Evolutionary conservation across 2,113 vertebrate species (phyloP), one percentile per base, ranked within the genome.

Genomic region (Irena cyanogastra): DNA sequence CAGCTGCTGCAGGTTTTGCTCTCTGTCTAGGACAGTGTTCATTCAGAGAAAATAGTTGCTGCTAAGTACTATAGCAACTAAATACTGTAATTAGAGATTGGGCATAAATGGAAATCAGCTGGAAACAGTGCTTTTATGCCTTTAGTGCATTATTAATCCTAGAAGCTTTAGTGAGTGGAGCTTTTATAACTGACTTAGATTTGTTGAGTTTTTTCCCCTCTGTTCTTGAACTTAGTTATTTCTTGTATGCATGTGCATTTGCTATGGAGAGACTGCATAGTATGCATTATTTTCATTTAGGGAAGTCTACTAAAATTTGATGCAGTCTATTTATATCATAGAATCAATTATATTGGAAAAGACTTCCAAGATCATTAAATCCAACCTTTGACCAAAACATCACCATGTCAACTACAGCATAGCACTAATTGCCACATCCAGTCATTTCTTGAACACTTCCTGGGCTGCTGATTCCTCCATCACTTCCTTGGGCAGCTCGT

Each of bases 31-130:
- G 63, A 91, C 37, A 68, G 54, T 81, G 83, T 84, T 91, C 90
- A 93, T 92, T 96, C 95, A 77, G 89, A 89, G 91, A 95, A 93
- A 97, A 96, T 94, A 90, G 94, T 87, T 92, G 71, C 85, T 81
- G 71, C 68, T 95, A 84, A 93, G 77, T 94, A 82, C 82, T 87
- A 77, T 97, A 96, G 87, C 87, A 90, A 70, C 87, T 83, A 94
- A 94, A 89, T 94, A 82, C 82, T 92, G 83, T 96, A 97, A 97
- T 96, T 97, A 97, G 87, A 90, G 77, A 66, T 82, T 54, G 68
- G 63, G 33, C 64, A 89, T 93, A 93, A 90, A 88, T 80, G 83
- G 88, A 93, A 87, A 86, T 95, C 94, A 92, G 90, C 88, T 94
- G 91, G 69, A 96, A 93, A 83, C 47, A 45, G 37, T 56, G 88